Evolutionary conservation across 2,797 vertebrate genomes (phyloP), one percentile per base, ranked within the genome.

Genomic region (Propithecus perrieri): DNA sequence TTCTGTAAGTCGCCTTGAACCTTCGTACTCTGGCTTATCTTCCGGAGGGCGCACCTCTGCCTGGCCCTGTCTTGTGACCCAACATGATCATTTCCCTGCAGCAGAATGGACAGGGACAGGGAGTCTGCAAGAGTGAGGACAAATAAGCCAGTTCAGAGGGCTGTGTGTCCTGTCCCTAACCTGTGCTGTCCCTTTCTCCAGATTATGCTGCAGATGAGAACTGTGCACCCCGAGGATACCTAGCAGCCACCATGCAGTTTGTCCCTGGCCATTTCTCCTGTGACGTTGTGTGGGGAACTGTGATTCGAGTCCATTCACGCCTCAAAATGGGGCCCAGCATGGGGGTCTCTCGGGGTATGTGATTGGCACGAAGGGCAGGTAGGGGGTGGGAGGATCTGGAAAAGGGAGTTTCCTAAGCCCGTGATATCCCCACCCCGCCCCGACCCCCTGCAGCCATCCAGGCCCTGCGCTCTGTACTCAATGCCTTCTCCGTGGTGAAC

Each of bases 241-340:
- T 99, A 85, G 99, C 99, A 33, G 99, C 99, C 97, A 99, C 99
- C 43, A 99, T 99, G 99, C 99, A 99, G 89, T 99, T 99, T 97
- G 99, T 99, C 79, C 99, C 99, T 0, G 99, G 99, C 57, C 99
- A 99, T 97, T 99, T 99, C 98, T 99, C 99, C 83, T 99, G 99
- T 96, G 99, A 99, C 0, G 99, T 99, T 28, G 99, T 99, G 38
- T 99, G 99, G 99, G 99, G 99, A 98, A 99, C 99, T 0, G 98
- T 99, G 95, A 99, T 99, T 98, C 99, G 99, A 28, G 99, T 99
- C 80, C 99, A 99, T 96, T 99, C 99, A 0, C 99, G 99, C 38
- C 99, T 99, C 93, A 99, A 99, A 98, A 99, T 99, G 99, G 99
- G 99, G 22, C 99, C 99, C 96, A 99, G 99, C 98, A 99, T 99